These are phyloP conservation scores for Bombyx mandarina DNA, from an alignment of 1,140 invertebrate genomes.

Conservation along the genomic window DNA sequence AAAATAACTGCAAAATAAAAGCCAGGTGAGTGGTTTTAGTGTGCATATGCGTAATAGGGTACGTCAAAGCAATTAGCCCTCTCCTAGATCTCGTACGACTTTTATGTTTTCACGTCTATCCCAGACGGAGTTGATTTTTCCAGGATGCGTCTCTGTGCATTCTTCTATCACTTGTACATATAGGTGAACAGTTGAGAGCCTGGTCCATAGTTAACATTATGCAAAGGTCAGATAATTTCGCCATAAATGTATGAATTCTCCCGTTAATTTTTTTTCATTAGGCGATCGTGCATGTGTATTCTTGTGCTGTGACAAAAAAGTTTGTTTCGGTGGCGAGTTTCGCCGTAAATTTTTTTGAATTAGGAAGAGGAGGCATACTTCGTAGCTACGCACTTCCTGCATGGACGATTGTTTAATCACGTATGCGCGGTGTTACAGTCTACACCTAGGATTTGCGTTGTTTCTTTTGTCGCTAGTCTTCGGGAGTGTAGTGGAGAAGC, in stretches of 20 bases:
- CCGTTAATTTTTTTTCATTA: constrained; percentile 39
- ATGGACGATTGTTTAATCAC: constrained; percentile 1
- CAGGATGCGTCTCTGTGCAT: constrained; percentile 50
- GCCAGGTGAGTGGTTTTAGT: constrained; percentile 32
- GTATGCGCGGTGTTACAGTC: neutral
- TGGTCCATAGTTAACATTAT: constrained; percentile 20
- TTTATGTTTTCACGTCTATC: constrained; percentile 54
- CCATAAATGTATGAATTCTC: constrained; percentile 30
- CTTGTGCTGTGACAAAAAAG: neutral
- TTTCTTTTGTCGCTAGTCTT: constrained; percentile 2
- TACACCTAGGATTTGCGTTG: neutral
- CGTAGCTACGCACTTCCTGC: neutral
- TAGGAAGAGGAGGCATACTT: neutral
- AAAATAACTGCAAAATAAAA: constrained; percentile 21
- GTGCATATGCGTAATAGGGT: constrained; percentile 25
- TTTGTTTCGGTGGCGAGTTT: constrained; percentile 19
- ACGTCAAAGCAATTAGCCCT: constrained; percentile 39
- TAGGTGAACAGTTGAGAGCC: constrained; percentile 28
- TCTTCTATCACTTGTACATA: constrained; percentile 29
- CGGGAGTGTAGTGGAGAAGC: no score
- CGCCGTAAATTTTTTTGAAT: constrained; percentile 13
- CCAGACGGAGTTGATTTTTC: constrained; percentile 37
- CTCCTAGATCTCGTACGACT: constrained; percentile 35
- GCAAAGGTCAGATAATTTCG: constrained; percentile 44
- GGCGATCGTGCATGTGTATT: constrained; percentile 46